Percentiles rank a stretch among this genome's conserved stretches.
Conservation (phyloP, 1,140 invertebrate species). For the Bicyclus anynana region DNA sequence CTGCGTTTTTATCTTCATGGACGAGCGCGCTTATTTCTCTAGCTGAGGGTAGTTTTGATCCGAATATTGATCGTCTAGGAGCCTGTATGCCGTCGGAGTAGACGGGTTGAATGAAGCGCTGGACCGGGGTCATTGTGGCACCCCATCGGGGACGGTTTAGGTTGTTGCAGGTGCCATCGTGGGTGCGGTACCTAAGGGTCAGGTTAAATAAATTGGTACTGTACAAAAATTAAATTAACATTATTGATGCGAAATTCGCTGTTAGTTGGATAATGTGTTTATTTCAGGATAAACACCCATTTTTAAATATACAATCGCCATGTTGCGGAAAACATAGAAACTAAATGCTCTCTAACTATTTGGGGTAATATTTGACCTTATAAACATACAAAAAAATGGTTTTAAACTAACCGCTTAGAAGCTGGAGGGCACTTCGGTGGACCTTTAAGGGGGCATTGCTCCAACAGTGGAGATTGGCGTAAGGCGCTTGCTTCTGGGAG, state of each 20-base stretch:
- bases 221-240: no score
- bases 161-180: conserved; percentile 94
- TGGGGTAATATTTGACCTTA: no score
- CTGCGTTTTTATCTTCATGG: conserved; percentile 80
- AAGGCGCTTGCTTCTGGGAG: conserved; percentile 63
- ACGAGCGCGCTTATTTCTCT: conserved; percentile 81
- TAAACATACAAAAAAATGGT: no score
- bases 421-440: conserved; percentile 80
- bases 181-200: conserved; percentile 83
- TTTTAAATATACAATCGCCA: no score
- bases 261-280: no score
- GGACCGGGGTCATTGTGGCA: conserved; percentile 88
- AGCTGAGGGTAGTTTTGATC: conserved; percentile 81
- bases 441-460: conserved; percentile 81
- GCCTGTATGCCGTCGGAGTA: conserved; percentile 89
- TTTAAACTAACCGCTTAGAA: conserved; percentile 61
- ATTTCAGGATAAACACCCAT: no score
- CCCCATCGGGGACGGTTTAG: conserved; percentile 86
- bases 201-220: neutral
- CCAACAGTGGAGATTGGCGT: conserved; percentile 73
- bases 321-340: no score
- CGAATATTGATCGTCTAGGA: conserved; percentile 77
- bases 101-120: conserved; percentile 86
- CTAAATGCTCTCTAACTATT: no score
- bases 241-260: no score